These are phyloP conservation scores for Tuta absoluta DNA, from an alignment of 2,888 invertebrate species.

Conservation along the genomic window DNA sequence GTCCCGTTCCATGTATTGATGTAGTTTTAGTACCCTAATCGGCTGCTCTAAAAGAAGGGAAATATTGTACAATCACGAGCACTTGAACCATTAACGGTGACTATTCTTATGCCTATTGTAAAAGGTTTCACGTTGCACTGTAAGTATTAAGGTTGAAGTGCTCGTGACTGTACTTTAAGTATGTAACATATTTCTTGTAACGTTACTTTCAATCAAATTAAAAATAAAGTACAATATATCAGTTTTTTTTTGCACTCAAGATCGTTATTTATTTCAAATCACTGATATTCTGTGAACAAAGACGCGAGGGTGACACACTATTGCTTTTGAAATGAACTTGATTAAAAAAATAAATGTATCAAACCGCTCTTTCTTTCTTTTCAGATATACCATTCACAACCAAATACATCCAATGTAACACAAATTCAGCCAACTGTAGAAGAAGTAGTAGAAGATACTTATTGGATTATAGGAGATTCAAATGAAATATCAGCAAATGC, in stretches of 20 bases:
- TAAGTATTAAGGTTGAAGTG: not conserved
- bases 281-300: not conserved
- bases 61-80: not conserved
- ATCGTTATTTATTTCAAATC: slow-evolving; percentile 10
- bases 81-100: not conserved
- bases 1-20: too few relatives aligned
- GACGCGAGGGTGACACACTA: not conserved
- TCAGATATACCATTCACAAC: slow-evolving; percentile 6
- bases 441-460: slow-evolving; percentile 12
- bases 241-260: not conserved
- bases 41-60: too few relatives aligned
- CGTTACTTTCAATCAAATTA: too few relatives aligned
- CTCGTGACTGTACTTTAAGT: too few relatives aligned
- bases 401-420: slow-evolving; percentile 16
- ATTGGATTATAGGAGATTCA: slow-evolving; percentile 18
- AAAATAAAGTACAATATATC: not conserved
- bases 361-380: slow-evolving; percentile 21
- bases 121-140: slow-evolving; percentile 1
- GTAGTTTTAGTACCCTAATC: too few relatives aligned
- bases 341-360: not conserved
- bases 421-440: slow-evolving; percentile 7
- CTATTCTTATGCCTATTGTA: not conserved
- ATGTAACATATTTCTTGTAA: too few relatives aligned
- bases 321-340: not conserved
- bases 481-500: slow-evolving; percentile 17